Percentiles rank a stretch among this genome's conserved stretches.
Conservation (phyloP, 1,140 invertebrate species). For the Cherax quadricarinatus region DNA sequence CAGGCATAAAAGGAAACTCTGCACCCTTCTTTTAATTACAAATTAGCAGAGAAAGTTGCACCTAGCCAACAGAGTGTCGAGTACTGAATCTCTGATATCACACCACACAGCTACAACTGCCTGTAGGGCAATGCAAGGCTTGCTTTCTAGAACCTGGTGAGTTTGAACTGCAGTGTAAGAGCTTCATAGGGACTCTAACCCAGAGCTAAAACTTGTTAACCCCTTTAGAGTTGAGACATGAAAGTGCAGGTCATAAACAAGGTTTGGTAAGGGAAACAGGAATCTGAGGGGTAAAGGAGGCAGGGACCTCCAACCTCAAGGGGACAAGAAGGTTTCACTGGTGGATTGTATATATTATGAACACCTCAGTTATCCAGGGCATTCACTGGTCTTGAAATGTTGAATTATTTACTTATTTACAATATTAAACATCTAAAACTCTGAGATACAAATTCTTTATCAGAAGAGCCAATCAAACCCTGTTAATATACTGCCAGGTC, state of each 20-base stretch:
- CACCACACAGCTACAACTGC: not conserved
- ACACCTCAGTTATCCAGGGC: constrained; percentile 4
- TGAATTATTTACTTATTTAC: constrained; percentile 17
- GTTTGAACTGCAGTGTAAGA: not conserved
- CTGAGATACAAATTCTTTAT: not conserved
- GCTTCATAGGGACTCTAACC: not conserved
- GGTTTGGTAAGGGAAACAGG: not conserved
- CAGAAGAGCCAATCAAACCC: not conserved
- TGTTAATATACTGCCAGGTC: not conserved
- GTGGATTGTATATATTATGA: not conserved
- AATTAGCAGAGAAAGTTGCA: not conserved
- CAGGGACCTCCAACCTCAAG: not conserved
- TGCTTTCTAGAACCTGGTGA: not conserved
- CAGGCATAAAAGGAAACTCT: not conserved
- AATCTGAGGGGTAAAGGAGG: too few species aligned
- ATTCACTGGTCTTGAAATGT: not conserved
- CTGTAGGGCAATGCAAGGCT: not conserved
- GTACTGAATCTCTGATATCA: not conserved
- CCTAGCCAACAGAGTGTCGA: not conserved
- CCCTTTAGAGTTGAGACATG: not conserved
- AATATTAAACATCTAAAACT: not conserved
- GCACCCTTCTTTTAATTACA: not conserved
- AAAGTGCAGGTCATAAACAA: not conserved
- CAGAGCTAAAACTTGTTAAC: not conserved
- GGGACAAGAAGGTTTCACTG: not conserved